Conservation (phyloP, 2,113 vertebrate genomes). For the Sinosuthora webbiana region DNA sequence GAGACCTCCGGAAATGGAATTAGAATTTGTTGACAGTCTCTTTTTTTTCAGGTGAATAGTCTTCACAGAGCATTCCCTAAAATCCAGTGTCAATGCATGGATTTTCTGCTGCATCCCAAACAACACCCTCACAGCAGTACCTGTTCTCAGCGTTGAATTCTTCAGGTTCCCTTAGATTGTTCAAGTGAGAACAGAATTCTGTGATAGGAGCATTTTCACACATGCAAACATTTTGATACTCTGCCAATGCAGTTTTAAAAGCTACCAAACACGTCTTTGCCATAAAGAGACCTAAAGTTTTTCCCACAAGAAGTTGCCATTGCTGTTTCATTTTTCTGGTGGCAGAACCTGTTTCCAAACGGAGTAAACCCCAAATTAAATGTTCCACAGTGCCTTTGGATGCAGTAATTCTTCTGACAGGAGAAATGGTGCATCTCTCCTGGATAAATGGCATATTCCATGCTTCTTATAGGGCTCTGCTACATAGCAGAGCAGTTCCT, state of each 20-base stretch:
- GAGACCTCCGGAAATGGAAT: neutral
- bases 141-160: neutral
- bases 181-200: neutral
- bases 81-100: neutral
- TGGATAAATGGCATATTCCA: neutral
- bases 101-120: neutral
- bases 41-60: neutral
- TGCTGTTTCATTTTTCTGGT: neutral
- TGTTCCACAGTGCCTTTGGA: neutral
- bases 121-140: neutral
- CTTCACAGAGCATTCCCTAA: neutral
- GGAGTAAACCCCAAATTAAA: neutral
- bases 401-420: neutral
- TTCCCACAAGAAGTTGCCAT: neutral
- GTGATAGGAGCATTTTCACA: neutral
- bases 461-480: neutral
- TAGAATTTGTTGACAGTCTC: neutral
- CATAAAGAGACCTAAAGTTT: neutral
- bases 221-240: neutral
- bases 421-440: neutral
- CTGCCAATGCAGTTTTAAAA: constrained; percentile 22
- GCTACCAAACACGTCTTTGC: neutral
- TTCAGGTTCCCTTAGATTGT: neutral
- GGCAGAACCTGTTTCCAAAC: neutral
- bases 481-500: neutral